Base-by-base conservation (phyloP, 1,140 invertebrate species). In the Drosophila sechellia region DNA sequence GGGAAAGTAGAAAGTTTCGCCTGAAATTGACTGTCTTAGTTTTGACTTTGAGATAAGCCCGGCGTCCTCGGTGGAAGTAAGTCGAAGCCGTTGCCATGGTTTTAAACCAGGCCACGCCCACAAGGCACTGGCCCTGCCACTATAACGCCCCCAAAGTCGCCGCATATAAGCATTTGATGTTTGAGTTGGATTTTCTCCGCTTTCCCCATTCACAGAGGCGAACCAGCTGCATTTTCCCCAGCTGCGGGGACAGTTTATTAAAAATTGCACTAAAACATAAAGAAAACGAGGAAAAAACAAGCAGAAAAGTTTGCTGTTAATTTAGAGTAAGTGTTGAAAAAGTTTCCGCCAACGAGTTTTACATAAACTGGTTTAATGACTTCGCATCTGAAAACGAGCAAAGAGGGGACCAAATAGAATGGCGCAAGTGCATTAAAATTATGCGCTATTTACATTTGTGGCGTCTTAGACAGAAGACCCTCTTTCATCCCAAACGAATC, bases 251-350 rank as follows among this genome's bases (percentile, higher is more conserved):
- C 70, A 73, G 63, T 72, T 43, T 65, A 73, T 55, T 54, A 66
- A 63, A 76, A 81, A 54, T 53, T 20, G 48, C 22, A 57, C 31
- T 31, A 57, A 49, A 57, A 71, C 65, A 70, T 71, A 71, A 71
- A 71, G 65, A 48, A 45, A 71, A 40, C 45, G 49, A 31, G 43
- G 53, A 56, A 50, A 48, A 53, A 57, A 74, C 48, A 64, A 78
- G 55, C 56, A 61, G 70, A 48, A 83, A 79, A 84, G 80, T 79
- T 83, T 84, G 80, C 81, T 79, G 60, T 83, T 83, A 83, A 83
- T 83, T 83, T 83, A 64, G 80, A 79, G 81, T 85, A 83, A 83
- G 80, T 79, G 71, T 79, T 71, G 77, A 68, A 84, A 84, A 84
- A 83, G 50, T 83, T 83, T 71, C 64, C 57, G 56, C 52, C 80